A percentile compares a stretch with the other conserved stretches of the same genome.
Evolutionary conservation across 2,888 invertebrate genomes (phyloP).

Genomic region (Trichacis sp.): DNA sequence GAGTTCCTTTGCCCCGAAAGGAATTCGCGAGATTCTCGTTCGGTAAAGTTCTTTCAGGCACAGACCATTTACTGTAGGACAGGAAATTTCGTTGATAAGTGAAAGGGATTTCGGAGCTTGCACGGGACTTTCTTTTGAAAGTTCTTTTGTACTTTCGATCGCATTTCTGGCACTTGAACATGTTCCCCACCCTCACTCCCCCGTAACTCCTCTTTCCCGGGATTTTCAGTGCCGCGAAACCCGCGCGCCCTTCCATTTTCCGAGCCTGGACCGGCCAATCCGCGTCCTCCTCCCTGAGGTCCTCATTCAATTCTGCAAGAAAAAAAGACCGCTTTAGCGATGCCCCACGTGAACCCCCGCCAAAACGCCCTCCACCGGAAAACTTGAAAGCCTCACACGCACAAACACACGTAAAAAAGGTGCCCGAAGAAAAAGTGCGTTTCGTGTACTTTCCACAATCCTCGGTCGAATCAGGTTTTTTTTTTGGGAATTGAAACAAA

Average conservation of each 20-base stretch:
- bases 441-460: neutral
- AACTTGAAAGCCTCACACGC: neutral
- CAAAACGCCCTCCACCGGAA: slow-evolving; percentile 31
- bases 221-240: slow-evolving; percentile 56
- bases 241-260: slow-evolving; percentile 44
- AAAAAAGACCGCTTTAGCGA: slow-evolving; percentile 51
- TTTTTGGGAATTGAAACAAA: no score
- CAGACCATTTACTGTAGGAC: no score
- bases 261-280: slow-evolving; percentile 55
- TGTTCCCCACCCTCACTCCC: slow-evolving; percentile 56
- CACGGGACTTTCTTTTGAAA: no score
- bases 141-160: slow-evolving; percentile 74
- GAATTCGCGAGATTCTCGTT: no score
- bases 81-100: no score
- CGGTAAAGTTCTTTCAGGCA: no score
- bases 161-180: slow-evolving; percentile 72
- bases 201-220: slow-evolving; percentile 54
- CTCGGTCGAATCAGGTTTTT: no score
- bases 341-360: slow-evolving; percentile 36
- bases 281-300: slow-evolving; percentile 45
- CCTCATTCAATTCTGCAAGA: slow-evolving; percentile 51
- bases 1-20: no score
- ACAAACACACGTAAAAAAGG: slow-evolving; percentile 23
- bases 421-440: slow-evolving; percentile 5
- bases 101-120: no score